A percentile compares a stretch with the other conserved stretches of the same genome.
These are phyloP conservation scores for Sturnira hondurensis DNA, from an alignment of 2,113 vertebrate genomes.

Conservation along the genomic window DNA sequence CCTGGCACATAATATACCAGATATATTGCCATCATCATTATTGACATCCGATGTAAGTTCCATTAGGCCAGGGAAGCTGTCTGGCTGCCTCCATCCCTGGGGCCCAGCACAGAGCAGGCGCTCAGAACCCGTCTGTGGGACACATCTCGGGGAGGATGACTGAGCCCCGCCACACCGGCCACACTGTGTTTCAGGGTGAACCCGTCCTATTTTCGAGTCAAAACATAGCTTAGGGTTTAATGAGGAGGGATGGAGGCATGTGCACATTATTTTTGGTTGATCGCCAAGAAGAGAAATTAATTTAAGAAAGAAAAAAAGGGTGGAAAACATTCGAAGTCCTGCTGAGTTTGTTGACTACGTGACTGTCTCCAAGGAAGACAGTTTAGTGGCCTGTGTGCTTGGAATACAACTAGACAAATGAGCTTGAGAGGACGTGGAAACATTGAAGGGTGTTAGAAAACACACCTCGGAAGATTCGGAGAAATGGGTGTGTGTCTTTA, in stretches of 20 bases:
- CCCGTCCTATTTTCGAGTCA: not conserved
- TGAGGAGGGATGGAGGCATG: not conserved
- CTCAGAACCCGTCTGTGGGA: not conserved
- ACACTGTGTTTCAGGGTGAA: not conserved
- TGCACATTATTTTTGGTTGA: not conserved
- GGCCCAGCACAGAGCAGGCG: not conserved
- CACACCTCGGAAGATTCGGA: not conserved
- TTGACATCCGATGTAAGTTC: not conserved
- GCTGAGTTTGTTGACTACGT: not conserved
- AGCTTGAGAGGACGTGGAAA: not conserved
- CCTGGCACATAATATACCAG: not conserved
- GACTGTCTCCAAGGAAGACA: not conserved
- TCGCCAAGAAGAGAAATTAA: not conserved
- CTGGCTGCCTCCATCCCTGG: not conserved
- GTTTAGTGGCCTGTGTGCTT: not conserved
- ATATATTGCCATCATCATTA: not conserved
- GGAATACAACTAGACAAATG: not conserved
- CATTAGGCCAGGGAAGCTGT: not conserved
- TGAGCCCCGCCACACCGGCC: not conserved
- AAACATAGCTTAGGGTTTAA: not conserved
- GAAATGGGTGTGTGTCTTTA: not conserved
- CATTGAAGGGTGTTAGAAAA: too few relatives aligned
- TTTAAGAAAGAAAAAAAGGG: not conserved
- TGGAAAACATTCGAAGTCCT: not conserved
- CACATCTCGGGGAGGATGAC: not conserved